Evolutionary conservation across 2,888 invertebrate genomes (phyloP).

Genomic region (Drosophila anceps): DNA sequence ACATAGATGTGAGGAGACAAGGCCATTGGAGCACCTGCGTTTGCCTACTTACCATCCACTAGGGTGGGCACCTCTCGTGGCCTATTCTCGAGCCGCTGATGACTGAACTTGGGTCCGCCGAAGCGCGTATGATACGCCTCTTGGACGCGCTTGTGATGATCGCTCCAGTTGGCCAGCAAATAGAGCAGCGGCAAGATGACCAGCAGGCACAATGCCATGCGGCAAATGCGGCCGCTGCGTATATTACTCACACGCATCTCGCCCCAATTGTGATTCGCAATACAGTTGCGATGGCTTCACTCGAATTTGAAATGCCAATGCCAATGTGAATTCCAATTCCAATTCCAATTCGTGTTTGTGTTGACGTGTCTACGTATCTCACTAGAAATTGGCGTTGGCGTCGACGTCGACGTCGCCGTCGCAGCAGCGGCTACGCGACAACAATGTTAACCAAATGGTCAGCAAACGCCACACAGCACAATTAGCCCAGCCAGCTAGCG

Average conservation of each 20-base stretch:
- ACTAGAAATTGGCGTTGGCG: slow-evolving; percentile 9
- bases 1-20: not conserved
- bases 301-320: not conserved
- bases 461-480: slow-evolving; percentile 23
- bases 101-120: slow-evolving; percentile 67
- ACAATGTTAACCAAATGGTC: slow-evolving; percentile 34
- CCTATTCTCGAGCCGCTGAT: slow-evolving; percentile 77
- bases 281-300: slow-evolving; percentile 4
- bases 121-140: slow-evolving; percentile 81
- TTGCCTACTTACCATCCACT: slow-evolving; percentile 80
- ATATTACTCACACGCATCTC: slow-evolving; percentile 88
- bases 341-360: slow-evolving; percentile 17
- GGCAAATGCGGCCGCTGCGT: slow-evolving; percentile 87
- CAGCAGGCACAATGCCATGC: slow-evolving; percentile 86
- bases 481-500: slow-evolving; percentile 28
- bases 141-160: slow-evolving; percentile 85
- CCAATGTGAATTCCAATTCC: not conserved
- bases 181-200: slow-evolving; percentile 88
- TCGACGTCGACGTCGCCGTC: slow-evolving; percentile 9
- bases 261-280: not conserved
- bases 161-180: slow-evolving; percentile 88
- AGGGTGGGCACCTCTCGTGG: slow-evolving; percentile 83
- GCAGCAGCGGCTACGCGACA: slow-evolving; percentile 17
- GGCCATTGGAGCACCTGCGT: not conserved
- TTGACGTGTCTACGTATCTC: slow-evolving; percentile 45